phyloP scores from a whole-genome alignment of 2,113 vertebrate species.

The Egretta garzetta region DNA sequence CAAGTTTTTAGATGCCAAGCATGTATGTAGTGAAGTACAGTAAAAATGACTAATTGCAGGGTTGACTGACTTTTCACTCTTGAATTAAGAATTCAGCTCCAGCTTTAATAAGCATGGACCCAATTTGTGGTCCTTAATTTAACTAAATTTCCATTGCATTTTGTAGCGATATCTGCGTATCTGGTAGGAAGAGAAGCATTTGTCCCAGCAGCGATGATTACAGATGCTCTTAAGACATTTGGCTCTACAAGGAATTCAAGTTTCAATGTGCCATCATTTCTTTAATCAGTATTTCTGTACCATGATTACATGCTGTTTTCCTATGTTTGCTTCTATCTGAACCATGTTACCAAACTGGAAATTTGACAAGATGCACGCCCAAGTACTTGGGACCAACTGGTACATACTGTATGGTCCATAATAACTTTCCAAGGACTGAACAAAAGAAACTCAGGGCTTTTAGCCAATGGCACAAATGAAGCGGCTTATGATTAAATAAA shows the following conservation, averaged over 20 bases:
- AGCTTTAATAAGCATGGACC: neutral
- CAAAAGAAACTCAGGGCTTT: constrained; percentile 30
- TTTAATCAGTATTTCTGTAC: neutral
- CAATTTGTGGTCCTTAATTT: neutral
- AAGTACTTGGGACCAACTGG: neutral
- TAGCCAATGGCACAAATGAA: constrained; percentile 49
- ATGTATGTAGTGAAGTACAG: neutral
- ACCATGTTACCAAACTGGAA: neutral
- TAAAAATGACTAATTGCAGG: neutral
- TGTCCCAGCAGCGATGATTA: neutral
- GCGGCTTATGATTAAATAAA: constrained; percentile 27
- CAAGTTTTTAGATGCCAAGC: neutral
- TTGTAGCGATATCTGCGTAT: neutral
- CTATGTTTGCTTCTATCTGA: neutral
- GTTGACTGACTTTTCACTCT: neutral
- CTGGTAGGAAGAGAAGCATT: neutral
- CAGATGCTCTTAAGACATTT: neutral
- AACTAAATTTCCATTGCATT: neutral
- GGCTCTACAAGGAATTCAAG: neutral
- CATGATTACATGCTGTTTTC: neutral
- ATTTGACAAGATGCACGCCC: neutral
- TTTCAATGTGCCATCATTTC: neutral
- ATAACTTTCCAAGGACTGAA: constrained; percentile 31
- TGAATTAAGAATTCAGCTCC: neutral
- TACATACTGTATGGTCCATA: constrained; percentile 27